phyloP scores from a whole-genome alignment of 2,113 vertebrate genomes.

The Ovis aries region ARS-UI_Ramb_v3.0 NC_056066.1:5282501-5283000 shows the following conservation, averaged over 20 bases:
- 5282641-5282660: not conserved
- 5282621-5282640: not conserved
- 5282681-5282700: not conserved
- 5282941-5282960: accelerated
- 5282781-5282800: not conserved
- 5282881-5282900: not conserved
- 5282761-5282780: not conserved
- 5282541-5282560: not conserved
- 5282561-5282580: not conserved
- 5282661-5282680: not conserved
- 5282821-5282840: not conserved
- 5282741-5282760: not conserved
- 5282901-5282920: not conserved
- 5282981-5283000: not conserved
- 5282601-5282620: not conserved
- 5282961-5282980: not conserved
- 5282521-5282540: not conserved
- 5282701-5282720: not conserved
- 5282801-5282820: not conserved
- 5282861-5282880: not conserved
- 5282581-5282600: not conserved
- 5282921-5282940: not conserved
- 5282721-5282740: not conserved
- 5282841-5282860: not conserved
- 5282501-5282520: not conserved